Evolutionary conservation across 2,888 invertebrate species (phyloP).

Genomic region (Andrena minutula): DNA sequence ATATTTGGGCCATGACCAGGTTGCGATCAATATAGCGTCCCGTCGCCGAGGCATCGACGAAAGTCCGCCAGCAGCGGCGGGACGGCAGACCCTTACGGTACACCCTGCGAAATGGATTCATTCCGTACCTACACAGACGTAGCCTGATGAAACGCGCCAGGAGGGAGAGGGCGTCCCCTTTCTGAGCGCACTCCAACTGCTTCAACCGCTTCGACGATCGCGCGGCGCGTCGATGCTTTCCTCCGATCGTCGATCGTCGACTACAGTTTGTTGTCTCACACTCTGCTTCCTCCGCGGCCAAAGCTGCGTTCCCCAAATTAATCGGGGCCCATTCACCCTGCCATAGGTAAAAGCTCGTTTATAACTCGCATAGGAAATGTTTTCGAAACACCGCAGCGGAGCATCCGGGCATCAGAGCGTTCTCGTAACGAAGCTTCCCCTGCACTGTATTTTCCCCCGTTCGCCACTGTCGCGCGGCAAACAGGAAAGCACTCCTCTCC

Average conservation of each 20-base stretch:
- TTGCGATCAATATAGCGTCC: constrained; percentile 81
- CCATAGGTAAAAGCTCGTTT: too few relatives aligned
- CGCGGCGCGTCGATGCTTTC: too few relatives aligned
- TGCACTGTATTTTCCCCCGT: background rate
- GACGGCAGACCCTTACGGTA: constrained; percentile 52
- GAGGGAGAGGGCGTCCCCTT: constrained; percentile 8
- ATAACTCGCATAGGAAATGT: background rate
- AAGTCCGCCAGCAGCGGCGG: constrained; percentile 53
- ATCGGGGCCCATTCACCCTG: too few relatives aligned
- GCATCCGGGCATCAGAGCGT: background rate
- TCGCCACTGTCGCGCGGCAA: background rate
- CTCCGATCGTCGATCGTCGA: too few relatives aligned
- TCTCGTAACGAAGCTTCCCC: background rate
- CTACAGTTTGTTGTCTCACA: too few relatives aligned
- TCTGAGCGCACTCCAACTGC: background rate
- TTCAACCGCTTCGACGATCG: too few relatives aligned
- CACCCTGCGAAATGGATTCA: constrained; percentile 32
- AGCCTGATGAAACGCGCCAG: background rate
- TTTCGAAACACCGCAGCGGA: background rate
- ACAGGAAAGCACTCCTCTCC: background rate
- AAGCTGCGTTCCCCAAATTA: too few relatives aligned
- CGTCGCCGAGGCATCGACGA: constrained; percentile 62
- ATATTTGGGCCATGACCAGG: constrained; percentile 84
- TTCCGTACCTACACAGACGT: constrained; percentile 10
- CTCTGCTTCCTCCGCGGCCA: too few relatives aligned